Conservation (phyloP, 2,888 invertebrate species). For the Callimorpha dominula region DNA sequence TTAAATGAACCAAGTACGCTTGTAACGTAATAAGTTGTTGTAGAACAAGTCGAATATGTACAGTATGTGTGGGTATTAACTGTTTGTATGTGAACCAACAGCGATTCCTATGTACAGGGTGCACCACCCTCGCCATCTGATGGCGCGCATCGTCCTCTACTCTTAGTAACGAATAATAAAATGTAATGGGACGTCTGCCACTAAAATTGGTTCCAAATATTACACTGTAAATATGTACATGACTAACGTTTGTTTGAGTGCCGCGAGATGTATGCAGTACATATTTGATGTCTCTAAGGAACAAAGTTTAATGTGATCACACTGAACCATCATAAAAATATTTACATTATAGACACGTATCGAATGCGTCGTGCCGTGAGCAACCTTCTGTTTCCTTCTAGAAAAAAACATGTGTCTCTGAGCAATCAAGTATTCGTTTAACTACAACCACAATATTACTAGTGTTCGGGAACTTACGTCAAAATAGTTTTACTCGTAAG, state of each 20-base stretch:
- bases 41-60: slow-evolving; percentile 22
- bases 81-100: slow-evolving; percentile 13
- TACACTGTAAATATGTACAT: background rate
- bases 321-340: slow-evolving; percentile 15
- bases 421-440: slow-evolving; percentile 10
- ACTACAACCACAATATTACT: slow-evolving; percentile 15
- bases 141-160: slow-evolving; percentile 19
- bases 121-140: slow-evolving; percentile 16
- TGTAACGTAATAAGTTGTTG: slow-evolving; percentile 19
- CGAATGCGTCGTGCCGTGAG: slow-evolving; percentile 19
- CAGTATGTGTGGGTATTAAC: slow-evolving; percentile 11
- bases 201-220: slow-evolving; percentile 7
- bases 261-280: background rate
- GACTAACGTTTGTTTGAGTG: background rate
- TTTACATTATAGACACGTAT: slow-evolving; percentile 29
- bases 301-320: slow-evolving; percentile 16
- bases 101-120: slow-evolving; percentile 24
- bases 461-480: background rate
- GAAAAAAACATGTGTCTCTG: background rate
- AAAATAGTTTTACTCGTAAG: background rate
- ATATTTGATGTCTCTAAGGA: slow-evolving; percentile 1
- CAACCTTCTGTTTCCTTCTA: slow-evolving; percentile 14
- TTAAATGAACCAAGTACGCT: slow-evolving; percentile 14
- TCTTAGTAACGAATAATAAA: slow-evolving; percentile 21
- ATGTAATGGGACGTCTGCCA: slow-evolving; percentile 15